Base-by-base conservation (phyloP, 2,797 vertebrate genomes). In the Heteromormyrus szaboi region DNA sequence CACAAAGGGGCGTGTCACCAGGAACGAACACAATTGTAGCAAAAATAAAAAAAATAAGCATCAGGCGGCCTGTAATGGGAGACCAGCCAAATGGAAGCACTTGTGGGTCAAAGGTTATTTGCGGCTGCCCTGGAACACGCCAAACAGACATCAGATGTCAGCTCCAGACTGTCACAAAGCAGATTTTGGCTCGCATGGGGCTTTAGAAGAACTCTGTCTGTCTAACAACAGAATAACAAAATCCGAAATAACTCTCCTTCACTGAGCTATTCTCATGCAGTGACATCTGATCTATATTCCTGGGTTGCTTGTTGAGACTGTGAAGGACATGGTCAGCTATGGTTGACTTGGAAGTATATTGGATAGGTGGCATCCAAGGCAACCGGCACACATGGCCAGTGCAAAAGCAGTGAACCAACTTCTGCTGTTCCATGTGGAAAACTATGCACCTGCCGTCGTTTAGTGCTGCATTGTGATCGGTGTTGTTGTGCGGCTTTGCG, bases 401-500 rank as follows among this genome's bases (percentile, higher is more conserved):
- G 2, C 37, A 22, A 81, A 48, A 53, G 51, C 51, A 22, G 33
- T 14, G 17, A 41, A 48, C 88, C 53, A 6, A 37, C 41, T 44
- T 59, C 19, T 59, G n/a, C 1, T 6, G 72, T n/a, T 29, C 12
- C 2, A 56, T 46, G 7, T 17, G 68, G 50, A 50, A 79, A 22
- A 79, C 48, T 19, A 25, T 11, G 48, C 25, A 4, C 9, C 51
- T 59, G 62, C 48, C 46, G 76, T 11, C 19, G 29, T 3, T 56
- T 83, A 46, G 76, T 87, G 85, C 46, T 83, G 25, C 86, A 14
- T 54, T 68, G 48, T 89, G 65, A 91, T 92, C 89, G 88, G 90
- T 91, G 46, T 68, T 88, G 59, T 29, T 90, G 17, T 88, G n/a
- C 87, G 29, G 22, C 46, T 51, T 68, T 59, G 53, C 50, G 83